Evolutionary conservation across 2,888 invertebrate genomes (phyloP).

Genomic region (Nymphalis polychloros): DNA sequence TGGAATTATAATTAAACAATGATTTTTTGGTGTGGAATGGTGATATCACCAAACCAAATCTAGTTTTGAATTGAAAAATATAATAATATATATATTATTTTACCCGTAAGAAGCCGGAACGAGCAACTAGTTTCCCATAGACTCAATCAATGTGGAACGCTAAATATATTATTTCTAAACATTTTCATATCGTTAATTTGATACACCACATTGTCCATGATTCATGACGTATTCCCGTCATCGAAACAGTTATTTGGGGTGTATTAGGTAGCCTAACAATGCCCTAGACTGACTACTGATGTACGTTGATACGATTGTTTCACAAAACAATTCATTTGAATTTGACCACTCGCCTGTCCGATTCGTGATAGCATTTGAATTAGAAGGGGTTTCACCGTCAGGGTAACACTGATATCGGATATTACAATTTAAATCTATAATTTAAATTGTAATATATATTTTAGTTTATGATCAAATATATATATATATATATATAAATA

Average conservation of each 20-base stretch:
- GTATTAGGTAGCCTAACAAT: slow-evolving; percentile 57
- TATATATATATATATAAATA: too few relatives aligned
- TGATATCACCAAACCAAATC: too few relatives aligned
- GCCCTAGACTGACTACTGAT: slow-evolving; percentile 66
- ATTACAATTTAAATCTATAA: neutral
- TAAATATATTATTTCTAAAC: too few relatives aligned
- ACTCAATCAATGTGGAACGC: too few relatives aligned
- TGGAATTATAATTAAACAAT: too few relatives aligned
- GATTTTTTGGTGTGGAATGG: too few relatives aligned
- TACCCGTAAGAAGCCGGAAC: too few relatives aligned
- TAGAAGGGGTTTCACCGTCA: slow-evolving; percentile 39
- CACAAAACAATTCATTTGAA: slow-evolving; percentile 76
- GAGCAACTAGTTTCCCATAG: too few relatives aligned
- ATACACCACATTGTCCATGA: slow-evolving; percentile 6
- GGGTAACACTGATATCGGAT: slow-evolving; percentile 8
- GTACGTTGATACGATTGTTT: slow-evolving; percentile 77
- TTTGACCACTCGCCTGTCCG: slow-evolving; percentile 78
- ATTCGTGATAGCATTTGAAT: slow-evolving; percentile 67
- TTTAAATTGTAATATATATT: too few relatives aligned
- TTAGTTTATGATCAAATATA: too few relatives aligned
- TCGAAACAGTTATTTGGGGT: slow-evolving; percentile 46
- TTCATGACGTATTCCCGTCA: slow-evolving; percentile 20
- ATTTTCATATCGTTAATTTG: neutral
- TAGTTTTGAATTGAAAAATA: too few relatives aligned
- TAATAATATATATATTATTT: too few relatives aligned